Evolutionary conservation across 2,113 vertebrate genomes (phyloP), one percentile per base, ranked within the genome.

Genomic region (Anser cygnoides): DNA sequence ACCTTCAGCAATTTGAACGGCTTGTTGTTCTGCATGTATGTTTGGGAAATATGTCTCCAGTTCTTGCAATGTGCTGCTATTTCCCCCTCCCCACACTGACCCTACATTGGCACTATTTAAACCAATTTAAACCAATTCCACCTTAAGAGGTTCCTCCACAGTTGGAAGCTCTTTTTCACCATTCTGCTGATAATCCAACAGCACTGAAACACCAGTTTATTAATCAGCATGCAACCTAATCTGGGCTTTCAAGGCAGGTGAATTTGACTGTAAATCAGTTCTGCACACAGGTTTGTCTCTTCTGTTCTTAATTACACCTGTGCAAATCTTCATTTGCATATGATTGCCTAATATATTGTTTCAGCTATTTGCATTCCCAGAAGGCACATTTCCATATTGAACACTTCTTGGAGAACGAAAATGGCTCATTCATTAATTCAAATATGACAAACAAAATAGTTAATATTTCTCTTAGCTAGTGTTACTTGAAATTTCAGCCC

Each of bases 311-410:
- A 98, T 98, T 98, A 97, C 97, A 97, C 96, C 94, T 97, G 94
- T 96, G 87, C 84, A 98, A 97, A 97, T 97, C 84, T 96, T 93
- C 73, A 97, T 98, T 98, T 98, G 97, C 96, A 97, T 98, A 93
- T 90, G 81, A 82, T 94, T 98, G 86, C 44, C 73, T 95, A 93
- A 94, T 97, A 92, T 41, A 85, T 92, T 29, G 80, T 92, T 81
- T 91, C 88, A 93, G 77, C 33, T 94, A 94, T 98, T 98, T 98
- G 96, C 89, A 81, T 97, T 96, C 87, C 93, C 96, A 97, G 89
- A 96, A 95, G 93, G 62, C 83, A 91, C 26, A 85, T 98, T 98
- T 98, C 95, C 91, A 86, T 97, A 92, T 23, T 49, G 43, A 88
- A 83, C 31, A 89, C 29, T 89, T 95, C 66, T 93, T 75, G 46